Base-by-base conservation (phyloP, 92 coral and sea anemone genomes). In the Pocillopora meandrina region DNA sequence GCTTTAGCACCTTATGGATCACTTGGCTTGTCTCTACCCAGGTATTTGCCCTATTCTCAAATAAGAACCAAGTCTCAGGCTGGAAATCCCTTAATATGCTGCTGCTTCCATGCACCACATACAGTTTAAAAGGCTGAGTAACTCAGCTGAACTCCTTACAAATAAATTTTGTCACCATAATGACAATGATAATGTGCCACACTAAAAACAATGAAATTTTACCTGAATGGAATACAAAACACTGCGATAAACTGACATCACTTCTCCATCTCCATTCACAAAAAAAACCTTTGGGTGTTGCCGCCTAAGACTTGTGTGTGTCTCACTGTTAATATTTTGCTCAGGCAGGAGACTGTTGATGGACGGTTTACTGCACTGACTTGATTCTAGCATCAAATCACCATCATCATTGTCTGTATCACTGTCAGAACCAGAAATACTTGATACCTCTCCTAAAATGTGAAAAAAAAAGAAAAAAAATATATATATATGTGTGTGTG, bases 361-460 rank as follows among this genome's bases (percentile, higher is more conserved):
- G 1, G 57, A 58, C 1, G 72, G 62, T 10, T 47, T 52, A 17
- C 11, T 55, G 56, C 36, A 7, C 17, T 56, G 60, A 12, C 42
- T 61, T 65, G 92, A 89, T 82, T 89, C 92, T 84, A 93, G 59
- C 8, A 69, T 81, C 64, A 93, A 86, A 81, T 94, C 95, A n/a
- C 82, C 82, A 11, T 78, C 82, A 11, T 89, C 94, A 26, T 82
- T 90, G 60, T 84, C 87, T 34, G 81, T 59, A 70, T 76, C 85
- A 33, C 79, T 89, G 42, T 96, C 99, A 55, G 99, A 96, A 33
- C 99, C 99, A 61, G 99, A 96, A 85, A 96, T 92, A 69, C 99
- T 96, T 67, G 99, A 96, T 31, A 96, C 72, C 60, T 96, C 99
- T 26, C 99, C 99, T 42, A 3, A 42, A 0, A 42, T 0, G 49